A percentile compares a stretch with the other conserved stretches of the same genome.
Conservation (phyloP, 2,888 invertebrate genomes). For the Aspidapion aeneum region DNA sequence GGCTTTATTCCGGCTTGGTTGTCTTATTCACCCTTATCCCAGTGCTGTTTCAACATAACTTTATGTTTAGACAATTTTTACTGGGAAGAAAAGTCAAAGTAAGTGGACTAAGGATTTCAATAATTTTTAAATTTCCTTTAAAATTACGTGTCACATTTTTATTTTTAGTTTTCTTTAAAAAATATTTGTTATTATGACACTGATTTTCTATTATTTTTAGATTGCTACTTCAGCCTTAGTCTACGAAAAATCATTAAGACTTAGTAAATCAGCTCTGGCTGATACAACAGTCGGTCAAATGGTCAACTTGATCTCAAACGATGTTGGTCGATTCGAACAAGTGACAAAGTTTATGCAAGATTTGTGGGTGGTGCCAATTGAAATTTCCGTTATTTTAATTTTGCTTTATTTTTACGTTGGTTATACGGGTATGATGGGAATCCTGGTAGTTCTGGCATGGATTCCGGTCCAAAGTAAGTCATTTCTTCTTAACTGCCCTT, state of each 20-base stretch:
- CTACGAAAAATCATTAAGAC: slow-evolving; percentile 53
- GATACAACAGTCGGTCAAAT: slow-evolving; percentile 34
- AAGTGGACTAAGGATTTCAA: too few species aligned
- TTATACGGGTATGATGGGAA: slow-evolving; percentile 43
- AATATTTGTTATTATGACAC: too few species aligned
- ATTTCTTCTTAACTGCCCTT: neutral
- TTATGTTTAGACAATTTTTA: slow-evolving; percentile 79
- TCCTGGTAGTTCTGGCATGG: slow-evolving; percentile 41
- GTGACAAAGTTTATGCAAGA: slow-evolving; percentile 75
- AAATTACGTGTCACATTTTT: too few species aligned
- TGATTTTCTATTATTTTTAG: too few species aligned
- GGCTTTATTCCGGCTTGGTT: slow-evolving; percentile 70
- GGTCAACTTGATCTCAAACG: slow-evolving; percentile 35
- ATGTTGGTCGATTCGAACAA: slow-evolving; percentile 78
- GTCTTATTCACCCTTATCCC: slow-evolving; percentile 42
- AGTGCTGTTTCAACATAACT: slow-evolving; percentile 66
- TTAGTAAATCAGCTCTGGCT: slow-evolving; percentile 28
- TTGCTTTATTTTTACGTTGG: slow-evolving; percentile 50
- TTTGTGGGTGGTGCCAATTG: slow-evolving; percentile 68
- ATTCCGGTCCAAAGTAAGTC: slow-evolving; percentile 43
- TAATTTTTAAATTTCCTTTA: too few species aligned
- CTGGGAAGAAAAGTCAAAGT: slow-evolving; percentile 82
- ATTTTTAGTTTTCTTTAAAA: too few species aligned
- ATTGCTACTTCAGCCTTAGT: slow-evolving; percentile 74
- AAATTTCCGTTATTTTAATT: slow-evolving; percentile 54